phyloP scores from a whole-genome alignment of 2,888 invertebrate genomes.

The Plebejus melissa region DNA sequence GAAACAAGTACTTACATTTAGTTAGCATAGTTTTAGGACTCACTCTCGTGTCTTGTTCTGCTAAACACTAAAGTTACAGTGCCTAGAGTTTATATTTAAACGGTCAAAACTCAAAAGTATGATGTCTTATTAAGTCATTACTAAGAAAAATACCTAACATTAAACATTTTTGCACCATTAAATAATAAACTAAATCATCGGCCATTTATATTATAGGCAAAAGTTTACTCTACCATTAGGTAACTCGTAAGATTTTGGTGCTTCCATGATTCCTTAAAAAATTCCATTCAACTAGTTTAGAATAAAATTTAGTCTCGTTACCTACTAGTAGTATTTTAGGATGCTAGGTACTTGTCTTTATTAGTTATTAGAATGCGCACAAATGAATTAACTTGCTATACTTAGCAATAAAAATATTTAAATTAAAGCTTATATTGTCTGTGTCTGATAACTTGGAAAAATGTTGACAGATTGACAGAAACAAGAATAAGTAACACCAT shows the following conservation, averaged over 20 bases:
- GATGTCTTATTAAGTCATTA: background rate
- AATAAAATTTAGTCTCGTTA: background rate
- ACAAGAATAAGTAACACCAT: too few species aligned
- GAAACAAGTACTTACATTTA: background rate
- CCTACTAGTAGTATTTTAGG: background rate
- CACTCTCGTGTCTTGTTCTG: background rate
- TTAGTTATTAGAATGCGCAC: background rate
- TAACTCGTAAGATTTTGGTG: background rate
- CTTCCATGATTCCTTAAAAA: background rate
- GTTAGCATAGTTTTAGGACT: background rate
- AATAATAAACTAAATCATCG: background rate
- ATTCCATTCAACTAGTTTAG: background rate
- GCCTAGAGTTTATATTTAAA: background rate
- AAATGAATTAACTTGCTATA: background rate
- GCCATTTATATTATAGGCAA: background rate
- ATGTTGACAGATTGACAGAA: too few species aligned
- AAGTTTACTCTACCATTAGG: background rate
- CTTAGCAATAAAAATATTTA: background rate
- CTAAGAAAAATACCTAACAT: too few species aligned
- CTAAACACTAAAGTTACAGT: background rate
- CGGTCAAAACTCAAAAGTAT: background rate
- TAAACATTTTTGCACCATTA: too few species aligned
- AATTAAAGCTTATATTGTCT: too few species aligned
- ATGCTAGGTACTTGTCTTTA: background rate
- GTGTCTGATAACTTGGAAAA: too few species aligned